These are phyloP conservation scores for Chelonus formosanus DNA, from an alignment of 2,888 invertebrate species.

Conservation along the genomic window DNA sequence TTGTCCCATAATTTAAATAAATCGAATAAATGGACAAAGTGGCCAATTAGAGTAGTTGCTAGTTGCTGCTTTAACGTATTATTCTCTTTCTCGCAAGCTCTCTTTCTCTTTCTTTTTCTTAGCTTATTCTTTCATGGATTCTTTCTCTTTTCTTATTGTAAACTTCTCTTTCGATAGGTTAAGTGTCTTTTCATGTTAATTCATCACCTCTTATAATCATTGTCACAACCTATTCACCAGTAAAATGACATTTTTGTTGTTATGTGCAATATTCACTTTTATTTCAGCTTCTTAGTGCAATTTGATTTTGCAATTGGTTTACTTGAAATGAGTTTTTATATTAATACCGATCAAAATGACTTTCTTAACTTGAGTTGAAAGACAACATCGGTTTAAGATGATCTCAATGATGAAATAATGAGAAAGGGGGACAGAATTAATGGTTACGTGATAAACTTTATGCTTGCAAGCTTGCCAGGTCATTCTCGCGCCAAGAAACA, in stretches of 20 bases:
- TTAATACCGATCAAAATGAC: too few relatives aligned
- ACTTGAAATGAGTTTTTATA: not conserved
- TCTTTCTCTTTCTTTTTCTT: constrained; percentile 42
- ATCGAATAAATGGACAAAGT: constrained; percentile 66
- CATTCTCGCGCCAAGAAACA: not conserved
- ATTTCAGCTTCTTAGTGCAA: too few relatives aligned
- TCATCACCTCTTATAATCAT: constrained; percentile 12
- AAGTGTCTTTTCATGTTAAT: constrained; percentile 15
- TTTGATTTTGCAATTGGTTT: too few relatives aligned
- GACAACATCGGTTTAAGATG: not conserved
- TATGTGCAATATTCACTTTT: too few relatives aligned
- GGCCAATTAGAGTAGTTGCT: constrained; percentile 66
- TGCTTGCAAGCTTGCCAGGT: constrained; percentile 1
- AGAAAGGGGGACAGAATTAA: constrained; percentile 10
- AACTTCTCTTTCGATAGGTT: constrained; percentile 21
- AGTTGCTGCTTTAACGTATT: constrained; percentile 50
- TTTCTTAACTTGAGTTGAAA: not conserved
- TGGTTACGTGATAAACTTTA: constrained; percentile 8
- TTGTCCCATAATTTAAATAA: constrained; percentile 66
- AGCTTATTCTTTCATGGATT: constrained; percentile 18
- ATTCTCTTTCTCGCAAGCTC: constrained; percentile 39
- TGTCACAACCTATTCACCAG: not conserved
- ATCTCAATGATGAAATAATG: constrained; percentile 9
- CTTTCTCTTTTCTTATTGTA: constrained; percentile 5
- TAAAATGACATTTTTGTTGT: too few relatives aligned